Base-by-base conservation (phyloP, 2,797 vertebrate species). In the Apogon talboti region DNA sequence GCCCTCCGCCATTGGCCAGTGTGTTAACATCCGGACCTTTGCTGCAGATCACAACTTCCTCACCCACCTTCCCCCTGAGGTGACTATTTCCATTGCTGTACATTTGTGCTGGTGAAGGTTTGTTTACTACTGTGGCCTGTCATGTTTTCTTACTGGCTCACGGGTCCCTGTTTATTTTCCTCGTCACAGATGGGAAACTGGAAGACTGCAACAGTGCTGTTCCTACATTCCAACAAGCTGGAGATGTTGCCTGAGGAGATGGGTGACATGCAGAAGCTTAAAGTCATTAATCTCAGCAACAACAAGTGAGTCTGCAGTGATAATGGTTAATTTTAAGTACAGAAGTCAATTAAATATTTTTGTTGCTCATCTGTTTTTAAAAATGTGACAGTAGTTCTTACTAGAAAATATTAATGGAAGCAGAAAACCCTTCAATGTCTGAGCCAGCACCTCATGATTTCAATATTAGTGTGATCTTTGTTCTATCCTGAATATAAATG, bases 31-130 rank as follows among this genome's bases (percentile, higher is more conserved):
- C 69, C 95, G 96, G 70, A 99, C 98, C 6, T 97, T 99, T 76
- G 97, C 97, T 47, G 97, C 98, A 28, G 98, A 99, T 92, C 97
- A 98, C 92, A 99, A 99, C 91, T 97, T 96, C 78, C 94, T 99
- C 61, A 89, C 93, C 38, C 94, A 96, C 48, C 93, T 99, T 79
- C 97, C 98, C 61, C 88, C 95, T 30, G 97, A 99, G 94, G 98
- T 98, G 86, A 84, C 84, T 33, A 1, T 52, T 11, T 46, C 0
- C 19, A 2, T 37, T 7, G 2, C 3, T 16, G 11, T 58, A 2
- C 21, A 6, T 4, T 4, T 11, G 6, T 47, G 1, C 48, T 8
- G 15, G 33, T 38, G 15, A 6, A 4, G 14, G 13, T 45, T 33
- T 48, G 50, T 30, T 49, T 37, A n/a, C 46, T 33, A 41, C 35